Percentiles rank a stretch among this genome's conserved stretches.
These are phyloP conservation scores for Gnathonemus echidnorhynchus DNA, from an alignment of 2,113 vertebrate species.

Conservation along the genomic window DNA sequence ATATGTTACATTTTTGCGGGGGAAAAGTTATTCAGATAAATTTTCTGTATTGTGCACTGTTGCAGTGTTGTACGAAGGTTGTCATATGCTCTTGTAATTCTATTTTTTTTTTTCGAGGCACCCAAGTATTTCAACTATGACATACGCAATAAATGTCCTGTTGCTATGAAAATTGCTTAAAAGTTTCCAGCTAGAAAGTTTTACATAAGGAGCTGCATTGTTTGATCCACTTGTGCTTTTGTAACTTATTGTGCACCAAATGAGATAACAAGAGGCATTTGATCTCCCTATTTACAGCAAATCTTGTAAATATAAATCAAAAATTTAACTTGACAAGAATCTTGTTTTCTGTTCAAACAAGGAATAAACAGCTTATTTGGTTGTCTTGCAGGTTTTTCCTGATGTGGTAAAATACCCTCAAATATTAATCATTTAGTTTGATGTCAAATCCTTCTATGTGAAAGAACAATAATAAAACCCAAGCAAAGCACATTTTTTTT, in stretches of 20 bases:
- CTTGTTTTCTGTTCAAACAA: background rate
- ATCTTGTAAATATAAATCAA: background rate
- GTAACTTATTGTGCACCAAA: background rate
- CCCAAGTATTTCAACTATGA: background rate
- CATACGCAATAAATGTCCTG: background rate
- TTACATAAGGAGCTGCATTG: background rate
- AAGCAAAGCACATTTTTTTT: background rate
- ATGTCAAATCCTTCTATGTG: background rate
- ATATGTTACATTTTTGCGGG: background rate
- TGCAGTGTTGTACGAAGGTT: background rate
- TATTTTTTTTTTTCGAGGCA: background rate
- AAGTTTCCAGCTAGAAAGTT: background rate
- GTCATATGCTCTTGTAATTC: background rate
- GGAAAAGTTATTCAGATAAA: background rate
- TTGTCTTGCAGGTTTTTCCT: background rate
- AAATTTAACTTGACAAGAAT: background rate
- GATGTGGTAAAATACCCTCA: background rate
- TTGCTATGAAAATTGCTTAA: background rate
- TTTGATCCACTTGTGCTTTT: background rate
- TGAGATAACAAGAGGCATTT: background rate
- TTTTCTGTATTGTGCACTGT: background rate
- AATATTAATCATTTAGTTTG: background rate
- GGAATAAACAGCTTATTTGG: background rate
- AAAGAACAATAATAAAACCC: background rate
- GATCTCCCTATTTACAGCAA: background rate